A percentile compares a stretch with the other conserved stretches of the same genome.
Conservation (phyloP, 1,140 invertebrate genomes). For the Psix sp. region DNA sequence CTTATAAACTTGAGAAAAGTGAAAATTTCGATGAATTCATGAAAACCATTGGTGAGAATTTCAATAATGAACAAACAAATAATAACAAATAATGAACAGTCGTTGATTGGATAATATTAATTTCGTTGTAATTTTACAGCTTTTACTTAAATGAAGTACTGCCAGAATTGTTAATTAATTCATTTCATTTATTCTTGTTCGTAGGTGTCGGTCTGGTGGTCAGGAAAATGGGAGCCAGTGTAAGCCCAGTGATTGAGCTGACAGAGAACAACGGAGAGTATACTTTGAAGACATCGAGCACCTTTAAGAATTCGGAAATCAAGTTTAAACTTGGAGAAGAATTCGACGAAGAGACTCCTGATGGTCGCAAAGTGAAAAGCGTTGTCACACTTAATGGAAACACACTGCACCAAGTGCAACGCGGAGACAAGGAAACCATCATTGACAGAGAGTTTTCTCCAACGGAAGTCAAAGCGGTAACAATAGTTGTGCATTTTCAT, state of each 20-base stretch:
- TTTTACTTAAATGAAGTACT: no score
- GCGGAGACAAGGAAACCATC: slow-evolving; percentile 80
- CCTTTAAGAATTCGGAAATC: slow-evolving; percentile 88
- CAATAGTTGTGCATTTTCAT: slow-evolving; percentile 22
- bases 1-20: slow-evolving; percentile 85
- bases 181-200: slow-evolving; percentile 13
- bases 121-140: no score
- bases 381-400: slow-evolving; percentile 82
- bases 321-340: slow-evolving; percentile 89
- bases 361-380: slow-evolving; percentile 89
- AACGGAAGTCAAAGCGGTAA: slow-evolving; percentile 83
- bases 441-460: slow-evolving; percentile 82
- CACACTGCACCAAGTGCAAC: slow-evolving; percentile 84
- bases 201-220: slow-evolving; percentile 88
- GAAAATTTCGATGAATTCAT: slow-evolving; percentile 93
- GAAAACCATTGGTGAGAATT: slow-evolving; percentile 89
- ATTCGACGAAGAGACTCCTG: slow-evolving; percentile 91
- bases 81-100: background rate
- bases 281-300: slow-evolving; percentile 86
- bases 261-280: slow-evolving; percentile 83
- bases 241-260: slow-evolving; percentile 86
- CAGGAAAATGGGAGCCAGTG: slow-evolving; percentile 85
- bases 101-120: slow-evolving; percentile 4
- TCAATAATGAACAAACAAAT: slow-evolving; percentile 53
- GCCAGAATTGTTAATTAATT: no score